Base-by-base conservation (phyloP, 37 sponge, comb jelly and placozoan species). In the Hormiphora californensis region DNA sequence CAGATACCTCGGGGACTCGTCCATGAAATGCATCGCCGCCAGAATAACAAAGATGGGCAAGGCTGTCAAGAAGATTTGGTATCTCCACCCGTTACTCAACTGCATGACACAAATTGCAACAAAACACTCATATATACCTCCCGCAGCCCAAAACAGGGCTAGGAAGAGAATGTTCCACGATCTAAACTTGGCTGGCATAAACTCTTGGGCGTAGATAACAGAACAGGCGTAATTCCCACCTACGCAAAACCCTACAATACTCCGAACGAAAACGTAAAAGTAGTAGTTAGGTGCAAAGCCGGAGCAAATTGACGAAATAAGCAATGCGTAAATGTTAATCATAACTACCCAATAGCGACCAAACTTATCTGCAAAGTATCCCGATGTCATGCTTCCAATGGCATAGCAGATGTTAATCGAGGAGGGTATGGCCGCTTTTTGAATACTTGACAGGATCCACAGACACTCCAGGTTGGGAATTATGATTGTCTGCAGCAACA, bases 1-100 rank as follows among this genome's bases (percentile, higher is more conserved):
- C 36, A 73, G 46, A 19, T 73, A 73, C 23, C 81, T n/a, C 23
- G 81, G 81, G n/a, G 81, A 73, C 81, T 73, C 81, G 81, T 73
- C 81, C 46, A 73, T 73, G 81, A 73, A 73, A 46, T 73, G 81
- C 23, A 73, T 43, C 39, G 43, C 4, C 0, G 43, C 21, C 44
- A 73, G 27, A 43, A 73, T 73, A 28, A 73, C 43, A 7, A 36
- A 5, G 25, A 43, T 43, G 5, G 81, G 81, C 46, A 73, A 5
- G 21, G 81, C 81, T 19, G 81, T 73, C 23, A 73, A 25, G n/a
- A 73, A 46, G 5, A 73, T 73, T 28, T 73, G 81, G 5, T 32
- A 32, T 46, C 81, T 39, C 81, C 81, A 73, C 1, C 81, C 81
- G n/a, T 36, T 30, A 43, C 43, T 46, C 25, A 73, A 46, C 4